Evolutionary conservation across 2,888 invertebrate species (phyloP).

Genomic region (Plagodis dolabraria): DNA sequence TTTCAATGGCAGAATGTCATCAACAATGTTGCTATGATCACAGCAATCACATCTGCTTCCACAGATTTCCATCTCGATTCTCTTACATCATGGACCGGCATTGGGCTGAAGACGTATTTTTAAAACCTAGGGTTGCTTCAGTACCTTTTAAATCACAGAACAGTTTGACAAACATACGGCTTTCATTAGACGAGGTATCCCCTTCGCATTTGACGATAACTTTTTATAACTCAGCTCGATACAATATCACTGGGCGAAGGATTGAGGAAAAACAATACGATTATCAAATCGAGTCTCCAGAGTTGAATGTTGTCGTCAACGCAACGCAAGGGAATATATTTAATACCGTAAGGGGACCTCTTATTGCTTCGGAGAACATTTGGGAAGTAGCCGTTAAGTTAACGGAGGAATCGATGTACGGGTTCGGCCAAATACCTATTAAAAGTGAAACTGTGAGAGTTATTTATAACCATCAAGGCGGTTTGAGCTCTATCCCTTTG

Average conservation of each 20-base stretch:
- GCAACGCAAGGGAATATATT: slow-evolving; percentile 68
- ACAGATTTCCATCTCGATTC: slow-evolving; percentile 80
- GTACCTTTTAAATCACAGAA: slow-evolving; percentile 61
- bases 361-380: slow-evolving; percentile 84
- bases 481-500: slow-evolving; percentile 74
- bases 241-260: slow-evolving; percentile 48
- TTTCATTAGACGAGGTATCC: slow-evolving; percentile 69
- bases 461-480: slow-evolving; percentile 75
- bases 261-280: slow-evolving; percentile 55
- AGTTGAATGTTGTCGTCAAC: slow-evolving; percentile 59
- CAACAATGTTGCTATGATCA: slow-evolving; percentile 81
- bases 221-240: slow-evolving; percentile 58
- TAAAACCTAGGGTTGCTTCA: slow-evolving; percentile 62
- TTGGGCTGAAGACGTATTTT: slow-evolving; percentile 62
- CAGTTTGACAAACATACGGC: slow-evolving; percentile 52
- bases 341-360: slow-evolving; percentile 82
- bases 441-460: slow-evolving; percentile 59
- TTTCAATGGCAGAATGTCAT: slow-evolving; percentile 64
- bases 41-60: slow-evolving; percentile 72
- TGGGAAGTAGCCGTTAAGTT: slow-evolving; percentile 86
- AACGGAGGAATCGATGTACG: slow-evolving; percentile 81
- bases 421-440: slow-evolving; percentile 81
- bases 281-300: slow-evolving; percentile 60
- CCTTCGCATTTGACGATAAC: slow-evolving; percentile 64
- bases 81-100: slow-evolving; percentile 66